Conservation (phyloP, 1,140 invertebrate genomes). For the Portunus trituberculatus region DNA sequence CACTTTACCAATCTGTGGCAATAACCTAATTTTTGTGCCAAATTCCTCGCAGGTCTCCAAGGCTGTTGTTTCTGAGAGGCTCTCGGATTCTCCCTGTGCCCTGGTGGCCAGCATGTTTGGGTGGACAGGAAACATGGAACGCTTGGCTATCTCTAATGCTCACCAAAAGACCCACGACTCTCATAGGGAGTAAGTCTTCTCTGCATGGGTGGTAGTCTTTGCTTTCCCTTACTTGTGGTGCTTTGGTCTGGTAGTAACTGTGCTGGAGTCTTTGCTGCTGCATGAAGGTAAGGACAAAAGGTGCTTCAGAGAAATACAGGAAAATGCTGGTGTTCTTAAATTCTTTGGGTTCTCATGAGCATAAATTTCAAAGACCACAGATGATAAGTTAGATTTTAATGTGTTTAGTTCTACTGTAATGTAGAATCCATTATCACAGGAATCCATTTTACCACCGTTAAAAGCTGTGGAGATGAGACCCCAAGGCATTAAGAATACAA, state of each 20-base stretch:
- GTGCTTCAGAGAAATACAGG: neutral
- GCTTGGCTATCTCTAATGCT: constrained; percentile 96
- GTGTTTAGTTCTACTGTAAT: too few relatives aligned
- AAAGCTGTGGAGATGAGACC: too few relatives aligned
- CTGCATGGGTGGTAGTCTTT: constrained; percentile 66
- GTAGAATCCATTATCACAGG: too few relatives aligned
- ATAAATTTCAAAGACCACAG: too few relatives aligned
- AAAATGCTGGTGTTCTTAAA: neutral
- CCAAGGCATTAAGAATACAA: too few relatives aligned
- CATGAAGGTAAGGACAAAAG: neutral
- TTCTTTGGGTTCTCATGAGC: too few relatives aligned
- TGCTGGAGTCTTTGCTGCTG: neutral
- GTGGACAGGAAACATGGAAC: constrained; percentile 99
- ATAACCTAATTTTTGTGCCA: neutral
- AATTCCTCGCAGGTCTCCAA: constrained; percentile 85
- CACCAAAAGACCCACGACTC: constrained; percentile 98
- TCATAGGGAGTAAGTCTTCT: constrained; percentile 81
- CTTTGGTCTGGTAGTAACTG: neutral
- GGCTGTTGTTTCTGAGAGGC: constrained; percentile 92
- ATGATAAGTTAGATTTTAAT: too few relatives aligned
- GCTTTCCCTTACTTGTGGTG: constrained; percentile 46
- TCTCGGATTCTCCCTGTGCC: constrained; percentile 96
- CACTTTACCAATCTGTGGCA: too few relatives aligned
- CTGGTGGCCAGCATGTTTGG: constrained; percentile 89
- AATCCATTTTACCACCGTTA: too few relatives aligned